Conservation (phyloP, 2,113 vertebrate genomes). For the Nyctibius bracteatus region DNA sequence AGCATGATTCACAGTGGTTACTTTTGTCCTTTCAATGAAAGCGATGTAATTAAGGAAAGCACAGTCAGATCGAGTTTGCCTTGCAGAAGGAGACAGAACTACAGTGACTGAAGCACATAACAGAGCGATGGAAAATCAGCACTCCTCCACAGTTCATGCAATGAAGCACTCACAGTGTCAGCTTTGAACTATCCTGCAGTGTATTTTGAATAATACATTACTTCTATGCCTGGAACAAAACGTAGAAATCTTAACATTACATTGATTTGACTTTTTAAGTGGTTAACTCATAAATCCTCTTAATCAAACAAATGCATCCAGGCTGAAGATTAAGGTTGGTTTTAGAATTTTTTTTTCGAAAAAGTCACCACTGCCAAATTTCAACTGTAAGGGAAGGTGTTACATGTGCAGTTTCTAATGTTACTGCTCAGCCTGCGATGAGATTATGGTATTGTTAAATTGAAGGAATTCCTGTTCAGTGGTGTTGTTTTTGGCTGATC, state of each 20-base stretch:
- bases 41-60: not conserved
- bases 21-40: conserved; percentile 15
- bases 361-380: not conserved
- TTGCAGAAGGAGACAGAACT: not conserved
- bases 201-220: not conserved
- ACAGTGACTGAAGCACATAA: not conserved
- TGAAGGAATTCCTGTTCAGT: conserved; percentile 71
- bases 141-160: not conserved
- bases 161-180: not conserved
- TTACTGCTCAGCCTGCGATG: conserved; percentile 32
- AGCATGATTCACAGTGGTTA: not conserved
- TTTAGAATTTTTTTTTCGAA: not conserved
- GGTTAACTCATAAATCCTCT: not conserved
- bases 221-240: not conserved
- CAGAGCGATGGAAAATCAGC: not conserved
- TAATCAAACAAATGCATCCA: not conserved
- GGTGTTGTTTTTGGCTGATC: conserved; percentile 70
- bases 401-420: conserved; percentile 22
- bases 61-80: not conserved
- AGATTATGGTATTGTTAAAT: conserved; percentile 68
- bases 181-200: not conserved
- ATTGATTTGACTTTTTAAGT: not conserved
- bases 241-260: not conserved
- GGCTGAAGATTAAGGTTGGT: not conserved
- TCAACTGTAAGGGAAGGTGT: conserved; percentile 40